phyloP scores from a whole-genome alignment of 1,140 invertebrate species.

The Agraylea sexmaculata region DNA sequence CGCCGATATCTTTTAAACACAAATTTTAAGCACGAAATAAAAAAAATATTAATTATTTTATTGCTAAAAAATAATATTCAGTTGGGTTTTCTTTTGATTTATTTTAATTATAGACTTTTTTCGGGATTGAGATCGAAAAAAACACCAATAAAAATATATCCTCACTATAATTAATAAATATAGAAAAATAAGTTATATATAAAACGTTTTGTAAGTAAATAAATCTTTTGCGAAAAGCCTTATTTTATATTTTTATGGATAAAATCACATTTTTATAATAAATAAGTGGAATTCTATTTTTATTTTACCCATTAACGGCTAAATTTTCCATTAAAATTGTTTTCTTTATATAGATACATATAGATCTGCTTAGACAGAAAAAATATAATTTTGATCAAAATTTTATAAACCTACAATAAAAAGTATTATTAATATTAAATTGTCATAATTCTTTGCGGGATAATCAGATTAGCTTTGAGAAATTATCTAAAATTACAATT shows the following conservation, averaged over 20 bases:
- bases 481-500: neutral
- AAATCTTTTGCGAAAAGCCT: neutral
- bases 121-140: no score
- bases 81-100: neutral
- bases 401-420: no score
- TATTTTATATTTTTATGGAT: neutral
- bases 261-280: neutral
- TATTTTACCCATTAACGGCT: neutral
- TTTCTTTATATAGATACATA: neutral
- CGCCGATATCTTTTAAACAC: neutral
- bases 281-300: neutral
- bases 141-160: neutral
- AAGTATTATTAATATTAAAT: neutral
- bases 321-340: neutral
- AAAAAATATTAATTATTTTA: neutral
- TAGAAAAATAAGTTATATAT: neutral
- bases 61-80: neutral
- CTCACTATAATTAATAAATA: neutral
- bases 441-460: neutral
- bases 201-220: neutral
- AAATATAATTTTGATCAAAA: no score
- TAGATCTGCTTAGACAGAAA: no score
- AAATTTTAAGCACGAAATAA: slow-evolving; percentile 1
- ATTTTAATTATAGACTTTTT: slow-evolving; percentile 1
- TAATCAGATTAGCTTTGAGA: neutral